Evolutionary conservation across 2,888 invertebrate species (phyloP).

Genomic region (Hesperia comma): DNA sequence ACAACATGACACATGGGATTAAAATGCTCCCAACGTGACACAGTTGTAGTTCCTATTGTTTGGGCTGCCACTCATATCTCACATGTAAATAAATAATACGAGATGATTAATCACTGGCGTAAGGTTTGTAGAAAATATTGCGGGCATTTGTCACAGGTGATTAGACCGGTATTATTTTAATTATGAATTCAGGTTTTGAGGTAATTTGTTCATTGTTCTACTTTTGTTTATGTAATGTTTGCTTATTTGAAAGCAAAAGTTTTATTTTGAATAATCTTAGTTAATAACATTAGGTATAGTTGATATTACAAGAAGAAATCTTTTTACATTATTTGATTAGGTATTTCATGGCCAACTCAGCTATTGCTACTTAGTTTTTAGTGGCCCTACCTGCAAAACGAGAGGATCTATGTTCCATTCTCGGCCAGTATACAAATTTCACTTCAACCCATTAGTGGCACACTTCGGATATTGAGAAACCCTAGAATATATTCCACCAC

Average conservation of each 20-base stretch:
- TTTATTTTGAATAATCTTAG: no score
- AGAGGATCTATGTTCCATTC: no score
- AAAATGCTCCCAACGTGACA: background rate
- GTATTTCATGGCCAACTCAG: no score
- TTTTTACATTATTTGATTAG: no score
- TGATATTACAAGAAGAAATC: no score
- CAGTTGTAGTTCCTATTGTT: background rate
- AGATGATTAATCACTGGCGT: slow-evolving; percentile 15
- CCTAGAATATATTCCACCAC: no score
- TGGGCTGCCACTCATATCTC: slow-evolving; percentile 1
- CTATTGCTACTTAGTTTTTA: no score
- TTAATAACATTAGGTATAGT: no score
- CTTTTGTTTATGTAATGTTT: slow-evolving; percentile 17
- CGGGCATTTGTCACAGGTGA: slow-evolving; percentile 17
- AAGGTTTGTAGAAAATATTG: slow-evolving; percentile 23
- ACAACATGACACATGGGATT: background rate
- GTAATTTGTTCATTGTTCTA: slow-evolving; percentile 18
- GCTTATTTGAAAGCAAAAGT: background rate
- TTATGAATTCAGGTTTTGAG: slow-evolving; percentile 9
- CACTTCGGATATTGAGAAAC: no score
- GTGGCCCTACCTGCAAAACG: no score
- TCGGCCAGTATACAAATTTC: no score
- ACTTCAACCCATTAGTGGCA: no score
- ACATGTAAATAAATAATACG: slow-evolving; percentile 22
- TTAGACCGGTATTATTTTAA: slow-evolving; percentile 1